Percentiles rank a stretch among this genome's conserved stretches.
phyloP scores from a whole-genome alignment of 1,140 invertebrate species.

The Andricus grossulariae region DNA sequence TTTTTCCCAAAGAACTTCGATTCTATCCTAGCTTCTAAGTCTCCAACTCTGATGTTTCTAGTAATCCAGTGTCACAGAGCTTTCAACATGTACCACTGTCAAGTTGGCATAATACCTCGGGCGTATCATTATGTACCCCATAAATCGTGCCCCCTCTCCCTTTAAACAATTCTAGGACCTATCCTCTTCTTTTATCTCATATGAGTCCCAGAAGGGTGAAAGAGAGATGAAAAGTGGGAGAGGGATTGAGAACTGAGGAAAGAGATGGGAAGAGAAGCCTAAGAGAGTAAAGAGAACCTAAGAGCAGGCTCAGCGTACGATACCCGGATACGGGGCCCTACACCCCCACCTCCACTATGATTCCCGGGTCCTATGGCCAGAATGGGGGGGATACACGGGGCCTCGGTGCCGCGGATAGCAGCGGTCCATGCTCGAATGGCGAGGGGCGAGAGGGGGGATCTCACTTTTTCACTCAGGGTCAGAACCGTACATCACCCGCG shows the following conservation, averaged over 20 bases:
- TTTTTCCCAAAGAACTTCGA: too few relatives aligned
- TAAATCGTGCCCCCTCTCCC: conserved; percentile 55
- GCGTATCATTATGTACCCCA: conserved; percentile 70
- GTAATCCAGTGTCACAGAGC: conserved; percentile 37
- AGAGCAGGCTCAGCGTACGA: conserved; percentile 45
- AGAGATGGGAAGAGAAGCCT: conserved; percentile 47
- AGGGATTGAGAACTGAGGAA: conserved; percentile 41
- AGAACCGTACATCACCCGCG: conserved; percentile 71
- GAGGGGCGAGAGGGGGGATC: conserved; percentile 39
- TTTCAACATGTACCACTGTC: conserved; percentile 52
- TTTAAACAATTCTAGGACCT: conserved; percentile 41
- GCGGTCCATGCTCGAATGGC: conserved; percentile 21
- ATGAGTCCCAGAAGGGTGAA: conserved; percentile 47
- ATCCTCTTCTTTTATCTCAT: conserved; percentile 51
- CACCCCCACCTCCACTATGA: conserved; percentile 61
- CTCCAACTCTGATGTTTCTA: conserved; percentile 11
- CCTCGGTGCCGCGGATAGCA: conserved; percentile 35
- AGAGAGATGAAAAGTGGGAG: conserved; percentile 39
- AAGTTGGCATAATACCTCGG: conserved; percentile 62
- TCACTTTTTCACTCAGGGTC: conserved; percentile 70
- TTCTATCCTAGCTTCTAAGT: too few relatives aligned
- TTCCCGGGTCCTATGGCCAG: conserved; percentile 35
- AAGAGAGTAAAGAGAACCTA: conserved; percentile 49
- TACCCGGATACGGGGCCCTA: conserved; percentile 70
- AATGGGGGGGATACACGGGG: conserved; percentile 16